Evolutionary conservation across 2,113 vertebrate genomes (phyloP), one percentile per base, ranked within the genome.

Genomic region (Hippocampus zosterae): DNA sequence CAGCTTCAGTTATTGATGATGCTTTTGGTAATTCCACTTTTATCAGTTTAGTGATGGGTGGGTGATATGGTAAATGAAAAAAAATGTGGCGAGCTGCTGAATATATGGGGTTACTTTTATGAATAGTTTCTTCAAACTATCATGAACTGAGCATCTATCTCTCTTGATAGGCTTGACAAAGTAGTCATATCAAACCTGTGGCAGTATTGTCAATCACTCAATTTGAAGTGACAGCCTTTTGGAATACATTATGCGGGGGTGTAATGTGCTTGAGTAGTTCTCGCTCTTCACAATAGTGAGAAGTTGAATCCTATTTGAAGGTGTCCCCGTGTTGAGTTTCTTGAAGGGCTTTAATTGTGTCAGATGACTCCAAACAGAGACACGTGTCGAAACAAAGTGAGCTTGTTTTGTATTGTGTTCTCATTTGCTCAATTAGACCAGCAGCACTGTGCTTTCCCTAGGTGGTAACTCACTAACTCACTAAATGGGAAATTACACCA

Each of bases 401-500:
- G 82, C 77, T 76, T 80, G 82, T 85, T 86, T 84, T 69, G 69
- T 87, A 76, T 81, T 85, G 71, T 85, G 71, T 84, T 85, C 74
- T 77, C 75, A 83, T 88, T 85, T 83, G 70, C 74, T 78, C 84
- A 88, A 88, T 89, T 89, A 89, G 85, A 83, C 81, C 77, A 78
- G 73, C 83, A 81, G 70, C 78, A 78, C 70, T 74, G 76, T 80
- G 78, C 84, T 85, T 84, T 81, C 77, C 85, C 89, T 74, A 77
- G 80, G 81, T 88, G 80, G 73, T 84, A 82, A 88, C 79, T 82
- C 77, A 67, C 78, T 85, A 82, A 88, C 79, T 81, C 75, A 68
- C 81, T 89, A 88, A 90, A 89, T 87, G 76, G 84, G 80, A 89
- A 91, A 91, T 90, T 85, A 90, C 83, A 86, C 83, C 80, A 85